These are phyloP conservation scores for Drosophila dives DNA, from an alignment of 2,888 invertebrate species.

Conservation along the genomic window DNA sequence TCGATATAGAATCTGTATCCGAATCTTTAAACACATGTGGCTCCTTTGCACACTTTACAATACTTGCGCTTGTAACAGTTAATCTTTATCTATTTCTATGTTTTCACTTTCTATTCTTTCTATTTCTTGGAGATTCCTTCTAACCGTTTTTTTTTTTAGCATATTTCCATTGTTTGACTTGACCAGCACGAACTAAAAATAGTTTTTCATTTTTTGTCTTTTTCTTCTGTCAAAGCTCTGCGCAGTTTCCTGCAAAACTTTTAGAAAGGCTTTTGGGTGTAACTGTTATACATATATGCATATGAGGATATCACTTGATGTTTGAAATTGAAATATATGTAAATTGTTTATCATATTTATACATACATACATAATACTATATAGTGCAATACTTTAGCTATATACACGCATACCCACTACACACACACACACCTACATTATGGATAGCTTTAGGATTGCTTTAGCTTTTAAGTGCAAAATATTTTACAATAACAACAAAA, in stretches of 20 bases:
- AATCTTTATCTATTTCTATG: not conserved
- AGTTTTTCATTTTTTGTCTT: constrained; percentile 7
- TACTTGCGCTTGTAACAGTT: constrained; percentile 18
- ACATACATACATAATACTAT: constrained; percentile 40
- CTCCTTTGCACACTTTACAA: constrained; percentile 6
- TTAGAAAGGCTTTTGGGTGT: constrained; percentile 38
- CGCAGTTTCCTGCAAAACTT: constrained; percentile 19
- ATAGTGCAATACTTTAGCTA: constrained; percentile 77
- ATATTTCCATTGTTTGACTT: constrained; percentile 10
- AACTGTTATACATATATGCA: constrained; percentile 13
- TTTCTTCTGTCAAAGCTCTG: constrained; percentile 11
- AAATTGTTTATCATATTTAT: constrained; percentile 69
- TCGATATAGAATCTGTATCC: not conserved
- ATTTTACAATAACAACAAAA: constrained; percentile 37
- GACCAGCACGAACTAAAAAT: constrained; percentile 4
- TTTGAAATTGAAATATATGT: constrained; percentile 53
- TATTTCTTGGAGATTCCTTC: constrained; percentile 7
- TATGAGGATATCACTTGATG: constrained; percentile 24
- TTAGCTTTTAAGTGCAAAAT: constrained; percentile 48
- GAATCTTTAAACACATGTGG: constrained; percentile 2
- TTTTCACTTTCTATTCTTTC: constrained; percentile 3
- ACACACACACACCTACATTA: constrained; percentile 33
- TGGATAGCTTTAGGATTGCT: constrained; percentile 68
- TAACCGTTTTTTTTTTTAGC: not conserved
- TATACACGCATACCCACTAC: constrained; percentile 32